Percentiles rank a stretch among this genome's conserved stretches.
phyloP scores from a whole-genome alignment of 1,140 invertebrate species.

The Drosophila cardini region DNA sequence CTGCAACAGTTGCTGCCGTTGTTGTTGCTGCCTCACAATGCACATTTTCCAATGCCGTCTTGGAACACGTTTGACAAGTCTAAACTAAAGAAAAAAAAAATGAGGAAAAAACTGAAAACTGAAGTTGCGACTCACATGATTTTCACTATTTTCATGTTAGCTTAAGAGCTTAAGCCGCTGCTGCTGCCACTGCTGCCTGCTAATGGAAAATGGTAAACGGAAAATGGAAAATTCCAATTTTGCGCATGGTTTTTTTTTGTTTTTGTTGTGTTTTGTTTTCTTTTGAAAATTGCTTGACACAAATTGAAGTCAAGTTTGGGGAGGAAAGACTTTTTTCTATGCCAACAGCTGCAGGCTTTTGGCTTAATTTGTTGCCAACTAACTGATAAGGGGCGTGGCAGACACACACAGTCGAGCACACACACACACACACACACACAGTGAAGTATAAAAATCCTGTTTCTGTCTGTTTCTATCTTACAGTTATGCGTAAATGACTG shows the following conservation, averaged over 20 bases:
- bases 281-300: conserved; percentile 64
- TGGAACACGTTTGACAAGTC: conserved; percentile 81
- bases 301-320: conserved; percentile 53
- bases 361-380: conserved; percentile 65
- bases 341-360: conserved; percentile 41
- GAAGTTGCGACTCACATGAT: conserved; percentile 68
- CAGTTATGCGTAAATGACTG: conserved; percentile 78
- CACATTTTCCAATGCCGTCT: conserved; percentile 76
- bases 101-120: conserved; percentile 40
- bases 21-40: conserved; percentile 63
- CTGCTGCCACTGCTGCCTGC: conserved; percentile 25
- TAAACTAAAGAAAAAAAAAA: neutral
- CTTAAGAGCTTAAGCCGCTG: conserved; percentile 45
- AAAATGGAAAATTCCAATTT: conserved; percentile 63
- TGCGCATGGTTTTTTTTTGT: conserved; percentile 39
- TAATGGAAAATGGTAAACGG: conserved; percentile 70
- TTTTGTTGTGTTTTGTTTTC: conserved; percentile 20
- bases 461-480: conserved; percentile 70
- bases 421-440: conserved; percentile 8
- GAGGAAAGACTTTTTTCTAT: conserved; percentile 58
- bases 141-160: conserved; percentile 80
- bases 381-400: conserved; percentile 67
- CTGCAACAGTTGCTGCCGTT: conserved; percentile 23
- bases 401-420: neutral
- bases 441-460: conserved; percentile 64